phyloP scores from a whole-genome alignment of 2,797 vertebrate genomes.

The Pangasius larnaudii region DNA sequence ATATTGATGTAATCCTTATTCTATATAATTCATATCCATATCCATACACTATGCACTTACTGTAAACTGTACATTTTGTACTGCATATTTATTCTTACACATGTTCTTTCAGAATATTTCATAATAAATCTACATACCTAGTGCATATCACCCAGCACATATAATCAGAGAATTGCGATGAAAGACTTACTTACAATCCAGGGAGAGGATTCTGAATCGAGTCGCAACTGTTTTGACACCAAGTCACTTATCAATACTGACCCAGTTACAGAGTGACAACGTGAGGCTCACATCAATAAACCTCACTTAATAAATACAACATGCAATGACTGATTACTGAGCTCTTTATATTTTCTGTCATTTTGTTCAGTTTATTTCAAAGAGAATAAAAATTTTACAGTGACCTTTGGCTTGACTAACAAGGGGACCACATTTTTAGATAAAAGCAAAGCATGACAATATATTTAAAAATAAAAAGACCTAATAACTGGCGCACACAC shows the following conservation, averaged over 20 bases:
- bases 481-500: background rate
- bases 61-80: background rate
- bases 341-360: background rate
- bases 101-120: background rate
- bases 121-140: background rate
- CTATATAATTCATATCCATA: background rate
- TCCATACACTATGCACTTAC: background rate
- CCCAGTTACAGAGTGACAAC: slow-evolving; percentile 62
- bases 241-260: slow-evolving; percentile 60
- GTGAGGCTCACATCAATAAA: slow-evolving; percentile 18
- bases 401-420: background rate
- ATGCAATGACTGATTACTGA: background rate
- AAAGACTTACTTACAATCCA: background rate
- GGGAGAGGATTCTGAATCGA: background rate
- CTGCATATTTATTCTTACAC: background rate
- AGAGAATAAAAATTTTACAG: background rate
- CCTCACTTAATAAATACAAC: background rate
- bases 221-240: background rate
- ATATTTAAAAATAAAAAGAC: background rate
- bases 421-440: background rate
- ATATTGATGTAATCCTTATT: background rate
- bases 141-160: too few species aligned
- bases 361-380: background rate
- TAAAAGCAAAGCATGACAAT: background rate
- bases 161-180: background rate